A percentile compares a stretch with the other conserved stretches of the same genome.
Conservation (phyloP, 2,888 invertebrate genomes). For the Entomobrya proxima region DNA sequence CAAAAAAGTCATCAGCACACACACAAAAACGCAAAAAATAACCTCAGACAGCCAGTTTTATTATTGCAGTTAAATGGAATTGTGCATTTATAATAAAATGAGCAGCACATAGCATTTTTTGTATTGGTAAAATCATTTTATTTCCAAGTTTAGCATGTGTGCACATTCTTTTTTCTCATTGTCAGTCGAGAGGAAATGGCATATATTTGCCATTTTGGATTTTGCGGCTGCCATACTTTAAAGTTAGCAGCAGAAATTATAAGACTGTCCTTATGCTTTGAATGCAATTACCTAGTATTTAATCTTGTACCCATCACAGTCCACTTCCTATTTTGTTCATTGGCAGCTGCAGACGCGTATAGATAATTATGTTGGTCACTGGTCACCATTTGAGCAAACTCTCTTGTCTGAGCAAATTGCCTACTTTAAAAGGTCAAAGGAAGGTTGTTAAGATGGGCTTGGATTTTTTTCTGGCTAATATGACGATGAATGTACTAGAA, state of each 20-base stretch:
- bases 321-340: constrained; percentile 28
- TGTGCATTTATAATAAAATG: neutral
- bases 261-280: neutral
- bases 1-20: constrained; percentile 40
- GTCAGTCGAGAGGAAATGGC: neutral
- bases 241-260: neutral
- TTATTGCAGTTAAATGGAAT: constrained; percentile 22
- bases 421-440: constrained; percentile 34
- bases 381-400: neutral
- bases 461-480: constrained; percentile 15
- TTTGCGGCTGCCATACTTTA: neutral
- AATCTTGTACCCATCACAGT: constrained; percentile 7
- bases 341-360: neutral
- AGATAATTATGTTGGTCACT: constrained; percentile 30
- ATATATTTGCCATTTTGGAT: neutral
- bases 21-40: neutral
- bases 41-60: constrained; percentile 27
- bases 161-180: constrained; percentile 6
- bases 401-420: constrained; percentile 8
- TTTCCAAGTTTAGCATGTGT: constrained; percentile 22
- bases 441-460: constrained; percentile 37
- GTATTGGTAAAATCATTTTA: neutral
- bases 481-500: no score
- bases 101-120: neutral
- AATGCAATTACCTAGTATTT: neutral